Conservation (phyloP, 2,113 vertebrate genomes). For the Anas platyrhynchos region DNA sequence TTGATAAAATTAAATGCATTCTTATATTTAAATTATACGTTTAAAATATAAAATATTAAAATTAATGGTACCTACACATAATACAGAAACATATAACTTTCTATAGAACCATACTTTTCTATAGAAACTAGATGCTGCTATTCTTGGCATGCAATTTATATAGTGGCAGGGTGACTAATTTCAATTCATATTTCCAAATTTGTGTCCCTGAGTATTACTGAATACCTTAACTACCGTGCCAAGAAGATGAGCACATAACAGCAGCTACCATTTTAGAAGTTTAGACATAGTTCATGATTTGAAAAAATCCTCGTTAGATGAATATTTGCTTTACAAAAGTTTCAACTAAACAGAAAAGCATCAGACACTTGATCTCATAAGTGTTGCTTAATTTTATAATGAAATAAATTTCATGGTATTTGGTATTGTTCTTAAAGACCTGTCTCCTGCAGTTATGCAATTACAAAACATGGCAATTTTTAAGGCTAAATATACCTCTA, state of each 20-base stretch:
- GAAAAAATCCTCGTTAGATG: neutral
- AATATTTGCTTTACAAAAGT: neutral
- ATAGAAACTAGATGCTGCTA: neutral
- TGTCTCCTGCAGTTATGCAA: neutral
- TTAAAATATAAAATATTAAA: neutral
- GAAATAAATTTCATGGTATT: neutral
- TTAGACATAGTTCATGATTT: neutral
- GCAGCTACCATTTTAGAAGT: conserved; percentile 17
- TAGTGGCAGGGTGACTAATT: neutral
- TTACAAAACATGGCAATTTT: neutral
- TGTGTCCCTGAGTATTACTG: neutral
- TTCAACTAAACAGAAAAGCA: neutral
- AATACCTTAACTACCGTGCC: conserved; percentile 4
- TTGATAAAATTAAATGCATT: neutral
- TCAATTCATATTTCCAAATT: neutral
- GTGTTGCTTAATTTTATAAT: conserved; percentile 23
- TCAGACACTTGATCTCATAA: neutral
- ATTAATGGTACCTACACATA: neutral
- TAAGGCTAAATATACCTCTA: neutral
- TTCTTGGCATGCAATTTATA: neutral
- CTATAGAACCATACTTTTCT: neutral
- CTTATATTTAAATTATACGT: neutral
- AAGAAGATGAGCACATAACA: conserved; percentile 21
- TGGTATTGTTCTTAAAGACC: neutral
- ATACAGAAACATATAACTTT: neutral